Evolutionary conservation across 2,888 invertebrate genomes (phyloP).

Genomic region (Mythimna albipuncta): DNA sequence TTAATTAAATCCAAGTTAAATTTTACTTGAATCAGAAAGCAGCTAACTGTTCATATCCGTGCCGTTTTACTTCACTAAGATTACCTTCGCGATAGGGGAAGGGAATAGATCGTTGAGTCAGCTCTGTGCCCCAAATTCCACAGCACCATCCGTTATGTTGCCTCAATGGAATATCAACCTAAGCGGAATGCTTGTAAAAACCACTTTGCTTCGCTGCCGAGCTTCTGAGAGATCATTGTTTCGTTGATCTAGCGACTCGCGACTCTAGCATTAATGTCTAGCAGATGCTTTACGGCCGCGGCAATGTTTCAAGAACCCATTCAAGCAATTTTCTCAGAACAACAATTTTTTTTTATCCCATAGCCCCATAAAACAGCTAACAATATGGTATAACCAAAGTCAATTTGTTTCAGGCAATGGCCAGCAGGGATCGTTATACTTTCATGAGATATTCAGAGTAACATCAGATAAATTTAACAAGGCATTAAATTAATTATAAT

Average conservation of each 20-base stretch:
- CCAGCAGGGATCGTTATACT: slow-evolving; percentile 23
- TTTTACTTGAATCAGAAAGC: slow-evolving; percentile 54
- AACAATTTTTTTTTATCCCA: neutral
- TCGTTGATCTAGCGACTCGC: slow-evolving; percentile 54
- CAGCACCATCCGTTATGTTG: slow-evolving; percentile 79
- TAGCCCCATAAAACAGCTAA: neutral
- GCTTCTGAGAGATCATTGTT: slow-evolving; percentile 59
- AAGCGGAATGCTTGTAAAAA: slow-evolving; percentile 63
- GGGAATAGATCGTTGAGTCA: slow-evolving; percentile 89
- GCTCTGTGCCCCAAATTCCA: slow-evolving; percentile 89
- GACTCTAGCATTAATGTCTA: slow-evolving; percentile 77
- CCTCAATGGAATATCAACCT: slow-evolving; percentile 74
- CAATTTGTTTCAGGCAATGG: slow-evolving; percentile 25
- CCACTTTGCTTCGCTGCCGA: slow-evolving; percentile 67
- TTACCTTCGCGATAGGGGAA: slow-evolving; percentile 81
- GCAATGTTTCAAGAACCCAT: slow-evolving; percentile 51
- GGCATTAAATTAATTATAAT: slow-evolving; percentile 41
- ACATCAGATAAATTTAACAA: slow-evolving; percentile 51
- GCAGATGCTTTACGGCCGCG: slow-evolving; percentile 73
- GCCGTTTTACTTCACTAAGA: slow-evolving; percentile 68
- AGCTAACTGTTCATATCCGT: slow-evolving; percentile 59
- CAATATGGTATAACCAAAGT: neutral
- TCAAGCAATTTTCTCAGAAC: slow-evolving; percentile 5
- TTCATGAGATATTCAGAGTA: slow-evolving; percentile 42
- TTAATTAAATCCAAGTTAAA: slow-evolving; percentile 45